A percentile compares a stretch with the other conserved stretches of the same genome.
phyloP scores from a whole-genome alignment of 2,113 vertebrate genomes.

The Lutjanus erythropterus region DNA sequence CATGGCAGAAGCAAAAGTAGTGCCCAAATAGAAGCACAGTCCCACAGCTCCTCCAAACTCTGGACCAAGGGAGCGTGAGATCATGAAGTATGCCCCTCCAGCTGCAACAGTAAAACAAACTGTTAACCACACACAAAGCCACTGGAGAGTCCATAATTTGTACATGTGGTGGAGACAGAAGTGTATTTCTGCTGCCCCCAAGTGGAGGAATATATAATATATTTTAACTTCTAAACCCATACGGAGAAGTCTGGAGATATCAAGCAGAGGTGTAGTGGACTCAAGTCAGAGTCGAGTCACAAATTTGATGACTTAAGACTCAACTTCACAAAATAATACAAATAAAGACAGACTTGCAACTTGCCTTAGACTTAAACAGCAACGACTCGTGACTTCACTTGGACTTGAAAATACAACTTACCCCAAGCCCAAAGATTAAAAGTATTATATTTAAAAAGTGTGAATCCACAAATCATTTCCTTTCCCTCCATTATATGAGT shows the following conservation, averaged over 20 bases:
- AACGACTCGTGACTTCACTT: too few species aligned
- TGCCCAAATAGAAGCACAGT: conserved; percentile 97
- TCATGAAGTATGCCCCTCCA: conserved; percentile 99
- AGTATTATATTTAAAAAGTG: too few species aligned
- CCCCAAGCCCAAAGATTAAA: too few species aligned
- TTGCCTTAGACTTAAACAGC: too few species aligned
- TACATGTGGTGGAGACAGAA: not conserved
- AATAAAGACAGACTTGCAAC: too few species aligned
- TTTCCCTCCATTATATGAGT: too few species aligned
- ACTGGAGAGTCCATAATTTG: not conserved
- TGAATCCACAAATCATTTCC: too few species aligned
- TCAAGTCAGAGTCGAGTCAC: too few species aligned
- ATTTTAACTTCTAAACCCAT: not conserved
- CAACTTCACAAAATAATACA: too few species aligned
- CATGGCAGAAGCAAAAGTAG: conserved; percentile 98
- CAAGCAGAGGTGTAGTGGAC: too few species aligned
- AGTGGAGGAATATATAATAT: not conserved
- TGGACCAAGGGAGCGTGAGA: conserved; percentile 95
- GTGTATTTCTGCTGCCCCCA: conserved; percentile 33
- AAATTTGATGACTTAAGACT: too few species aligned
- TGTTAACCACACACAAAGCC: not conserved
- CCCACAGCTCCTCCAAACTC: conserved; percentile 99
- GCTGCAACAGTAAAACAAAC: conserved; percentile 79
- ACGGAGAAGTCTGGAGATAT: not conserved
- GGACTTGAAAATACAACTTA: too few species aligned